Evolutionary conservation across 1,140 invertebrate genomes (phyloP).

Genomic region (Trichonephila inaurata): DNA sequence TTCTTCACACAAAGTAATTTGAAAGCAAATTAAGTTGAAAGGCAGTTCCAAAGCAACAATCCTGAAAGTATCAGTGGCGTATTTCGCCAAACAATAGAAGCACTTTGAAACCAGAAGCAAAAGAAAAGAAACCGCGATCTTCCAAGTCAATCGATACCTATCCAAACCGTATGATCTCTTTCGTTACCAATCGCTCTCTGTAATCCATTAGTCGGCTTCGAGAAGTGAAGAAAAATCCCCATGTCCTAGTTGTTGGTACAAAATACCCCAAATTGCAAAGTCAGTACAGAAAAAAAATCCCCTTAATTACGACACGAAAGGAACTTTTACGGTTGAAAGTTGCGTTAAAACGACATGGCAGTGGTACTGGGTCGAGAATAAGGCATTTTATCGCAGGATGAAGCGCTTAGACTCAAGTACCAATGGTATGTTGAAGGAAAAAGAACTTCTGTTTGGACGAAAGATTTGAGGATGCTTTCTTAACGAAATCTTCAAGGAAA

Average conservation of each 20-base stretch:
- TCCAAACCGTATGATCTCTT: not conserved
- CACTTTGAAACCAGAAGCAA: not conserved
- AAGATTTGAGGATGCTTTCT: too few relatives aligned
- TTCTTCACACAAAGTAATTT: not conserved
- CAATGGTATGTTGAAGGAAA: not conserved
- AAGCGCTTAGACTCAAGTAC: not conserved
- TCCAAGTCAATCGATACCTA: constrained; percentile 16
- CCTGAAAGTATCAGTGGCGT: not conserved
- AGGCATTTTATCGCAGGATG: not conserved
- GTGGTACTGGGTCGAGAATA: not conserved
- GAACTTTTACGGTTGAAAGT: not conserved
- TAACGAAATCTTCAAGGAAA: too few relatives aligned
- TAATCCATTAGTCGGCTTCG: constrained; percentile 46
- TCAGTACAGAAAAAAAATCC: constrained; percentile 34
- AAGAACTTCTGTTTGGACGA: not conserved
- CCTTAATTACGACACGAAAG: constrained; percentile 26
- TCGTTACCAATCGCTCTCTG: constrained; percentile 9
- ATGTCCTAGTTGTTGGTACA: not conserved
- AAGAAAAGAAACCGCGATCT: not conserved
- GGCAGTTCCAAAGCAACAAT: not conserved
- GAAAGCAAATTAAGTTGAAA: not conserved
- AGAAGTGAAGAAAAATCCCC: constrained; percentile 1
- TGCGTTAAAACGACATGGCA: not conserved
- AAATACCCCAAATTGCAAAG: constrained; percentile 53
- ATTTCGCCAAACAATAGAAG: not conserved